These are phyloP conservation scores for Epinephelus moara DNA, from an alignment of 2,113 vertebrate species.

Conservation along the genomic window DNA sequence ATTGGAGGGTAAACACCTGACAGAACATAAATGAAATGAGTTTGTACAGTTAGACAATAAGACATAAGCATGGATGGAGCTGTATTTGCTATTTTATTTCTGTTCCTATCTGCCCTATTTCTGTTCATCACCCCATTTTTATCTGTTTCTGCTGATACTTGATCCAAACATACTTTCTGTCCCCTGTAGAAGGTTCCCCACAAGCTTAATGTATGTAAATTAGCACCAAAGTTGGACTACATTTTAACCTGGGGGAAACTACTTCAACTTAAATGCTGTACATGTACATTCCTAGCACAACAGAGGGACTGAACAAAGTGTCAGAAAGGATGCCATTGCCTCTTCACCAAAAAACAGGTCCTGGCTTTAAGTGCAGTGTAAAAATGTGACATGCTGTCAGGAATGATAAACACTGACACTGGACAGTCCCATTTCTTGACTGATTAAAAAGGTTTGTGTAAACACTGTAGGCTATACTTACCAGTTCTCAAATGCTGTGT, in stretches of 20 bases:
- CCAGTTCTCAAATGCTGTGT: conserved; percentile 86
- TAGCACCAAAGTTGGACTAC: background rate
- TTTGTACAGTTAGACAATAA: background rate
- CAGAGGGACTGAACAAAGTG: background rate
- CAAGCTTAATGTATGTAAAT: background rate
- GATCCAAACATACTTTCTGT: background rate
- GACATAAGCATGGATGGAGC: background rate
- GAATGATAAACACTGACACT: background rate
- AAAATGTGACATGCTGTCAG: background rate
- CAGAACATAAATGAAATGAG: conserved; percentile 18
- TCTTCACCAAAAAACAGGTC: background rate
- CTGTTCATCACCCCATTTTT: background rate
- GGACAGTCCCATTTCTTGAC: background rate
- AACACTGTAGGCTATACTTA: conserved; percentile 44
- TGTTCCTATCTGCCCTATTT: background rate
- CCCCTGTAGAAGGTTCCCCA: background rate
- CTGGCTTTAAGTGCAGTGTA: background rate
- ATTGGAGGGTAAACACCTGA: conserved; percentile 83
- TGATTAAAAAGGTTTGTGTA: background rate
- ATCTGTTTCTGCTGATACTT: background rate
- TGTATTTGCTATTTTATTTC: background rate
- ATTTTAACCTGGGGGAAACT: background rate
- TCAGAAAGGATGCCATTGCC: background rate
- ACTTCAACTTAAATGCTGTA: too few species aligned
- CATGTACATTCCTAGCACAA: background rate